phyloP scores from a whole-genome alignment of 1,140 invertebrate genomes.

The Bemisia tabaci region DNA sequence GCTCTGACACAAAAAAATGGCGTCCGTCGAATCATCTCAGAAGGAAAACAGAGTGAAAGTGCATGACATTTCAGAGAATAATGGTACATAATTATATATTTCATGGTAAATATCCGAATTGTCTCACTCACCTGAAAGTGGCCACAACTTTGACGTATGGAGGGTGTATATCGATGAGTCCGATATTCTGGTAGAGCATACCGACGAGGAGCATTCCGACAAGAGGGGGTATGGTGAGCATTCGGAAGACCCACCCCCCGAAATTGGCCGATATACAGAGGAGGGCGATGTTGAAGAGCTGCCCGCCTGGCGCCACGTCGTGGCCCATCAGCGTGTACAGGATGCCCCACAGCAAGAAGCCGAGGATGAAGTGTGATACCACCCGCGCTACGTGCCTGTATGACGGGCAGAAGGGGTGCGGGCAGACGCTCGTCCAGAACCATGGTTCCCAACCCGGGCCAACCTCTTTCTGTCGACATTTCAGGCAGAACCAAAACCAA shows the following conservation, averaged over 20 bases:
- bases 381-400: conserved; percentile 61
- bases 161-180: conserved; percentile 51
- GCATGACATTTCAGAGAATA: too few species aligned
- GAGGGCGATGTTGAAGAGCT: conserved; percentile 61
- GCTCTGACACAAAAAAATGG: too few species aligned
- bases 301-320: conserved; percentile 59
- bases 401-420: conserved; percentile 63
- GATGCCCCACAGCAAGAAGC: conserved; percentile 58
- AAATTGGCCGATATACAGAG: conserved; percentile 62
- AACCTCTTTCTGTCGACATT: conserved; percentile 50
- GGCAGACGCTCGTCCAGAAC: conserved; percentile 57
- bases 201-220: conserved; percentile 77
- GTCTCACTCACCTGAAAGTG: conserved; percentile 43
- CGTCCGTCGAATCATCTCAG: too few species aligned
- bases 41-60: too few species aligned
- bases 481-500: conserved; percentile 53
- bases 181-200: conserved; percentile 61
- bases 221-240: conserved; percentile 68
- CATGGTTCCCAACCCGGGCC: conserved; percentile 61
- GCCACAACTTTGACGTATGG: conserved; percentile 43
- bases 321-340: conserved; percentile 56
- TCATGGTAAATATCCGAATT: too few species aligned
- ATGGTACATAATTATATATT: too few species aligned
- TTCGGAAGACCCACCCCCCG: conserved; percentile 58
- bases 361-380: conserved; percentile 49